Base-by-base conservation (phyloP, 2,888 invertebrate genomes). In the Griposia aprilina region DNA sequence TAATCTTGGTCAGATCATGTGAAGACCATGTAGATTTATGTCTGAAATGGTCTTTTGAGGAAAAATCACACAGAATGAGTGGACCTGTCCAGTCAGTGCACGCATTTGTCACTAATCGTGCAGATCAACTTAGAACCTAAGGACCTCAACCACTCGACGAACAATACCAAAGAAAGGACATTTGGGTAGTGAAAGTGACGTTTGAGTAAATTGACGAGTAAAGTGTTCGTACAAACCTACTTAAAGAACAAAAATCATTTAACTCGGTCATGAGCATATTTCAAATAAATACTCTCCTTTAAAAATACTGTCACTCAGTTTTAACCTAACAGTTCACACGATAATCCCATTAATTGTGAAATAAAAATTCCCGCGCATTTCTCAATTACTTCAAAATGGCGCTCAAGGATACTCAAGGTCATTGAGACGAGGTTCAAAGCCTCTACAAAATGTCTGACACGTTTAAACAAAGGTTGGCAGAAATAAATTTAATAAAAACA, bases 401-500 rank as follows among this genome's bases (percentile, higher is more conserved):
- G 52, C 17, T 13, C 26, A 48, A 66, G 48, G 6, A 55, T 50
- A 15, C 66, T 82, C 17, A 57, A 66, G 50, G 71, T 57, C 48
- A 52, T 77, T 52, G 45, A 71, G 67, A 36, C 36, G 48, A 50
- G 30, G 71, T 82, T 80, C 71, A 68, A 83, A 72, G 63, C 48
- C 70, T 59, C 50, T 50, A 50, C 30, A 55, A 69, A 67, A 55
- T 26, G 57, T 81, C 67, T 81, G 72, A 72, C 71, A 72, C 36
- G 48, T 45, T 59, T 50, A 62, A 69, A 73, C 55, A 78, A 67
- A 69, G 60, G 60, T 60, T 45, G 59, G 15, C 20, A 48, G 59
- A 52, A 36, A 48, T 3, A 81, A 75, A 66, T 36, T 60, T n/a
- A n/a, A 41, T 74, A 36, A 55, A 60, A 65, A 17, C 36, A 36